Conservation (phyloP, 2,113 vertebrate species). For the Bufo gargarizans region DNA sequence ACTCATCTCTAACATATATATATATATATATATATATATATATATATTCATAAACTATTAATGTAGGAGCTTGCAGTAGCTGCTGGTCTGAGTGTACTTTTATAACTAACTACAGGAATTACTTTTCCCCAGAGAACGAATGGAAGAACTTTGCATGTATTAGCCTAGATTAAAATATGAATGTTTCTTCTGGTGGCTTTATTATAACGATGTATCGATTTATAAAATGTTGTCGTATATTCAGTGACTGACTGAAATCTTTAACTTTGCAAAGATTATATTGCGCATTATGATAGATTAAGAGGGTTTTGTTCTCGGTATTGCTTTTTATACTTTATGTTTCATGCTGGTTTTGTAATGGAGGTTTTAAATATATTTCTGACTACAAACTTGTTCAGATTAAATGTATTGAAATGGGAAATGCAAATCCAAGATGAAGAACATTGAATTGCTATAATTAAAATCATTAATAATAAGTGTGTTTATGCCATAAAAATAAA, state of each 20-base stretch:
- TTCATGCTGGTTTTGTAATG: slow-evolving; percentile 58
- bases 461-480: slow-evolving; percentile 60
- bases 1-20: no score
- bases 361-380: slow-evolving; percentile 59
- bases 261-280: slow-evolving; percentile 48
- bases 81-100: background rate
- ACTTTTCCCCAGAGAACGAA: background rate
- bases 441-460: slow-evolving; percentile 56
- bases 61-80: background rate
- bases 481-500: slow-evolving; percentile 56
- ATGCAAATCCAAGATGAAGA: slow-evolving; percentile 57
- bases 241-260: slow-evolving; percentile 42
- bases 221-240: slow-evolving; percentile 40
- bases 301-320: slow-evolving; percentile 20
- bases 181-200: slow-evolving; percentile 24
- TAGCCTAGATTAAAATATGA: slow-evolving; percentile 41
- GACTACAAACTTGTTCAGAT: slow-evolving; percentile 50
- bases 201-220: slow-evolving; percentile 36
- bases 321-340: slow-evolving; percentile 57
- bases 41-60: no score
- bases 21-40: no score
- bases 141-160: slow-evolving; percentile 32
- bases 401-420: slow-evolving; percentile 58
- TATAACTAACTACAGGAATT: background rate
- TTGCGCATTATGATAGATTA: slow-evolving; percentile 47